phyloP scores from a whole-genome alignment of 2,113 vertebrate genomes.

The Phasianus colchicus region DNA sequence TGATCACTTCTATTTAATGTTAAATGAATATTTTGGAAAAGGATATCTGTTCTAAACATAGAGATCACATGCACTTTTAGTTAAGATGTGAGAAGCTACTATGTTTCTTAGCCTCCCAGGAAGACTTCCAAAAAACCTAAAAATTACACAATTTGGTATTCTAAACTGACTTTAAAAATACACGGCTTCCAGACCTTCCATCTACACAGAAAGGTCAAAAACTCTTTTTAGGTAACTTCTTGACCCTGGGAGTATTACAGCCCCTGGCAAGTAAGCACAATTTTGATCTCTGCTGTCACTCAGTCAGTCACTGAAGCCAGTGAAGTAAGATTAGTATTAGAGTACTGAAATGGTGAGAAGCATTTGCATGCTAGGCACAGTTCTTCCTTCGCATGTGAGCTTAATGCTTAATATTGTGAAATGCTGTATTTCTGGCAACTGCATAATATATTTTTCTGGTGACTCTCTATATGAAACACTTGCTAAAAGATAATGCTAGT shows the following conservation, averaged over 20 bases:
- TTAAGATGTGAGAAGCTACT: background rate
- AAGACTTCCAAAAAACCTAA: conserved; percentile 13
- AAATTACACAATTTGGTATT: background rate
- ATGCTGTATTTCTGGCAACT: background rate
- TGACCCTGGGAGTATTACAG: background rate
- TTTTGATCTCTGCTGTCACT: background rate
- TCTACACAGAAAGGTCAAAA: background rate
- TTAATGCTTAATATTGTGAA: background rate
- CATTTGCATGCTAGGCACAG: background rate
- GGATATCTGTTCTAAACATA: background rate
- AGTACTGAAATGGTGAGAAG: background rate
- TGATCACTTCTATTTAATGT: background rate
- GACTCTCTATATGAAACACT: background rate
- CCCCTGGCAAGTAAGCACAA: background rate
- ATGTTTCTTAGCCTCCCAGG: background rate
- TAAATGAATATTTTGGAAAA: background rate
- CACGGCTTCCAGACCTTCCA: background rate
- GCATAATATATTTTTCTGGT: background rate
- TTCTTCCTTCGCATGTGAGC: background rate
- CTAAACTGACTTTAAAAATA: background rate
- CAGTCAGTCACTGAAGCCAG: background rate
- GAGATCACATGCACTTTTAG: background rate
- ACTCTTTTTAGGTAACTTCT: background rate
- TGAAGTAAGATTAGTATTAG: background rate
- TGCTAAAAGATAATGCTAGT: conserved; percentile 10